Conservation (phyloP, 1,140 invertebrate genomes). For the Chymomyza costata region DNA sequence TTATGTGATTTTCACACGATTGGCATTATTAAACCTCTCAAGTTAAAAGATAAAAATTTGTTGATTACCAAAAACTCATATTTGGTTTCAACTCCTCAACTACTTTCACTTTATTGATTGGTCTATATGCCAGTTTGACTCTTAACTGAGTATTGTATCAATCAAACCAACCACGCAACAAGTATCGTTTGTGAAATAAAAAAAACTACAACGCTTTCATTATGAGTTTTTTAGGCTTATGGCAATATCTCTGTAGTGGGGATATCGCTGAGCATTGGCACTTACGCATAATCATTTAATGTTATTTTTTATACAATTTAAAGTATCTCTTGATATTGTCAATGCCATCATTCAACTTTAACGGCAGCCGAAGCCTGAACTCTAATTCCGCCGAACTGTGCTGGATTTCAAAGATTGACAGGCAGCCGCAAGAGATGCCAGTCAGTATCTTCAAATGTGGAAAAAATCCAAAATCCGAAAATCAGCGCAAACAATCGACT, state of each 20-base stretch:
- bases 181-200: constrained; percentile 21
- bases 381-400: constrained; percentile 57
- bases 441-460: neutral
- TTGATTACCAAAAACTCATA: too few relatives aligned
- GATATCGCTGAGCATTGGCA: constrained; percentile 19
- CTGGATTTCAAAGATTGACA: constrained; percentile 64
- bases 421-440: constrained; percentile 20
- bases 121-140: too few relatives aligned
- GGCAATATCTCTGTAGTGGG: constrained; percentile 10
- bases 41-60: too few relatives aligned
- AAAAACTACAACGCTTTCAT: neutral
- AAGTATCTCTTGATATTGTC: constrained; percentile 69
- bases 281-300: constrained; percentile 55
- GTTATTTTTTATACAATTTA: constrained; percentile 41
- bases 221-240: too few relatives aligned
- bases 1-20: too few relatives aligned
- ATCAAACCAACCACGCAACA: constrained; percentile 50
- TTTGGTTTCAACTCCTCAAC: too few relatives aligned
- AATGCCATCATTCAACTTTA: constrained; percentile 59
- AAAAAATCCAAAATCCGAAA: constrained; percentile 41
- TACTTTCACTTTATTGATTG: too few relatives aligned
- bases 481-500: constrained; percentile 57
- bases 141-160: constrained; percentile 31
- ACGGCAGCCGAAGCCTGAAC: constrained; percentile 9
- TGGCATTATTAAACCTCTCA: too few relatives aligned